Base-by-base conservation (phyloP, 2,797 vertebrate species). In the Dryobates pubescens region DNA sequence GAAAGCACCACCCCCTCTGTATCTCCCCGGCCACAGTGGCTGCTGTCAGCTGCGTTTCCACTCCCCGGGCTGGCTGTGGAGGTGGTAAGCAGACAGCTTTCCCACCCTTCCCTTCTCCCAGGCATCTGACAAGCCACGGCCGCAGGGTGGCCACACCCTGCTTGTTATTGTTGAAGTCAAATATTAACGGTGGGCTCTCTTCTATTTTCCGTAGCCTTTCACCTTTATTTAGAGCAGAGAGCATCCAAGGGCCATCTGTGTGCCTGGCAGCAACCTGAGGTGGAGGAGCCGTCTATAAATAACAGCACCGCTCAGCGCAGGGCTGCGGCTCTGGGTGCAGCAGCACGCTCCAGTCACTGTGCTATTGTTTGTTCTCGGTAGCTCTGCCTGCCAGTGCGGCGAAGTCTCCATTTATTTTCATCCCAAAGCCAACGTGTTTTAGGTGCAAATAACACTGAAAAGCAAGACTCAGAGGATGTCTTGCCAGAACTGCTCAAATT, bases 101-200 rank as follows among this genome's bases (percentile, higher is more conserved):
- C 96, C 96, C 95, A 94, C 97, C 93, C 95, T 95, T 96, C 94
- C 97, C 95, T 84, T 94, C 95, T 97, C 93, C 90, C 82, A 87
- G 81, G 90, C 86, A 89, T 93, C 94, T 2, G 83, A 94, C 85
- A 79, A 93, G 81, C 80, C 45, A 57, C 47, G 19, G 75, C 72
- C 90, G 71, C 81, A 71, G 62, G 58, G 70, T 30, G 78, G 93
- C 92, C 95, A 91, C 95, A 93, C 96, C 96, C 95, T 92, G 81
- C 70, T 95, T 95, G 94, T 96, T 97, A 96, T 97, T 97, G 97
- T 97, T 81, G 67, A 92, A 86, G 91, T 93, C 78, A 88, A 80
- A 74, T 92, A 91, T 96, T 94, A 93, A 96, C 97, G 94, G 95
- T 93, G 94, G 92, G 78, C 87, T 86, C 86, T 77, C 86, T 90